Evolutionary conservation across 2,888 invertebrate genomes (phyloP).

Genomic region (Platerodrilus igneus): DNA sequence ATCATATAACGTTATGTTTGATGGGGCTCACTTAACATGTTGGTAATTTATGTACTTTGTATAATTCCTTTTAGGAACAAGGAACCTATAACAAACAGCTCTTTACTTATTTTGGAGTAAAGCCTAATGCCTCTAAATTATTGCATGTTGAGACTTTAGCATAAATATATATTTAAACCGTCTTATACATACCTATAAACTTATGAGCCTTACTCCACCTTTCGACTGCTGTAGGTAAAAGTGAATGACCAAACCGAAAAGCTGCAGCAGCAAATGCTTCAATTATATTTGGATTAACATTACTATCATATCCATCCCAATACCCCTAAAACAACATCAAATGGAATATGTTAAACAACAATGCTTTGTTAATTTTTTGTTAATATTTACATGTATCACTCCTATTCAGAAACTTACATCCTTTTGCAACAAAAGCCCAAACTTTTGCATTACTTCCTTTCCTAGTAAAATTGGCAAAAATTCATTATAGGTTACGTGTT

Average conservation of each 20-base stretch:
- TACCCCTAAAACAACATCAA: conserved; percentile 63
- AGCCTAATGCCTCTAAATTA: too few relatives aligned
- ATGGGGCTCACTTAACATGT: too few relatives aligned
- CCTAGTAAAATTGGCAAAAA: conserved; percentile 84
- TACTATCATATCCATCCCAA: conserved; percentile 79
- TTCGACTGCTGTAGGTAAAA: conserved; percentile 85
- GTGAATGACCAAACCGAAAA: conserved; percentile 86
- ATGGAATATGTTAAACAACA: too few relatives aligned
- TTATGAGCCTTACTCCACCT: conserved; percentile 94
- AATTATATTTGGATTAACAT: conserved; percentile 82
- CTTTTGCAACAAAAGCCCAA: conserved; percentile 77
- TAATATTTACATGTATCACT: not conserved
- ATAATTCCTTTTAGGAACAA: too few relatives aligned
- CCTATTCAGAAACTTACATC: conserved; percentile 60
- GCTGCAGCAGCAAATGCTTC: conserved; percentile 90
- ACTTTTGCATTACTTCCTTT: conserved; percentile 88
- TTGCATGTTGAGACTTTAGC: too few relatives aligned
- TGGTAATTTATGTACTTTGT: too few relatives aligned
- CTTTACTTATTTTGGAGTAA: too few relatives aligned
- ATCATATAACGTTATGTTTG: too few relatives aligned
- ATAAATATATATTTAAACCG: too few relatives aligned
- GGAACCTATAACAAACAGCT: too few relatives aligned
- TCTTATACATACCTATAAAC: conserved; percentile 87
- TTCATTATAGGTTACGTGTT: conserved; percentile 87
- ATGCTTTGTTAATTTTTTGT: not conserved